Base-by-base conservation (phyloP, 1,140 invertebrate genomes). In the Pogonomyrmex barbatus region DNA sequence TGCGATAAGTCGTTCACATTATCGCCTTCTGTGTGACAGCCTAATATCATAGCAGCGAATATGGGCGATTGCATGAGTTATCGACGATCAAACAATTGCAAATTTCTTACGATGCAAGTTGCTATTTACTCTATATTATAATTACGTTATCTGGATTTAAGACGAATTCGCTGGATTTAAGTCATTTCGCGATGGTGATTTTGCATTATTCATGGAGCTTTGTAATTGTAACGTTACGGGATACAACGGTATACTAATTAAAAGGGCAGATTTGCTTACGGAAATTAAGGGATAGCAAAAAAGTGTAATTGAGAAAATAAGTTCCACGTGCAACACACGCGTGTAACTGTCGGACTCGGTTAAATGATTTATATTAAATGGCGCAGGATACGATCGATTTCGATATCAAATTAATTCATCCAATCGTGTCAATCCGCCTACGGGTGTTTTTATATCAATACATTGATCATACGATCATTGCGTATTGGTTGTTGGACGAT, bases 371-470 rank as follows among this genome's bases (percentile, higher is more conserved):
- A 90, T 88, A 50, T 77, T 71, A 24, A 17, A 17, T 8, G 12
- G 47, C 63, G 54, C 42, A 30, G 24, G n/a, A 47, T 63, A 36
- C 79, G 79, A 47, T 36, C 50, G 67, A 87, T 90, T 76, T 79
- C 63, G 67, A 78, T 81, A 87, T 77, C 33, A 75, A 82, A 79
- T 88, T 88, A 88, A 88, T 85, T 90, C 79, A 58, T 85, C 63
- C 75, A 56, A 42, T 68, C 86, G 60, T 86, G 86, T 86, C 82
- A 82, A 87, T 65, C 73, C 89, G 84, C 89, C 87, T 68, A 88
- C 89, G 56, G 42, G 36, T 65, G 77, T 82, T 77, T 79, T 76
- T 60, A 70, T 77, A 81, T 39, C 81, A 60, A 81, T 76, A 24
- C 75, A 45, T 81, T 56, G 76, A 85, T 45, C 17, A 24, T 47